phyloP scores from a whole-genome alignment of 2,797 vertebrate species.

The Sebastes oblongus region DNA sequence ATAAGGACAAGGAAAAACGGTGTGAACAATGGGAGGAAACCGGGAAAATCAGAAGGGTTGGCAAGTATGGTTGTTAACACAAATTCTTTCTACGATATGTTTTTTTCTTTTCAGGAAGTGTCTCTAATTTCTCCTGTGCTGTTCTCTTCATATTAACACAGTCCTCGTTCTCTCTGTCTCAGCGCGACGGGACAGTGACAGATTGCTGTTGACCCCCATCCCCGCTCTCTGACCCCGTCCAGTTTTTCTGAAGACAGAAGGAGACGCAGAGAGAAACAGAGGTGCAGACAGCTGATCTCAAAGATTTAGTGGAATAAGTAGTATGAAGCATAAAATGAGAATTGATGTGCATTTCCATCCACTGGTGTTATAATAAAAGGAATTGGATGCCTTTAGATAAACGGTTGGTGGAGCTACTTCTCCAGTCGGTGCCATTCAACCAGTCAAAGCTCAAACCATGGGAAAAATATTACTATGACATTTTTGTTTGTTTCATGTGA shows the following conservation, averaged over 20 bases:
- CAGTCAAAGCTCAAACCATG: neutral
- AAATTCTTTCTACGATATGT: neutral
- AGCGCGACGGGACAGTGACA: conserved; percentile 1
- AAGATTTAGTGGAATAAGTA: neutral
- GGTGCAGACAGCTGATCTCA: neutral
- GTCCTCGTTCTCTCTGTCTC: neutral
- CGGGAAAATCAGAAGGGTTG: too few relatives aligned
- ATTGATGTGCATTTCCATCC: neutral
- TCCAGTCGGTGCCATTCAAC: neutral
- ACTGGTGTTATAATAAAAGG: too few relatives aligned
- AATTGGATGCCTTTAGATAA: neutral
- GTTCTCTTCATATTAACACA: neutral
- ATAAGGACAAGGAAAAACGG: too few relatives aligned
- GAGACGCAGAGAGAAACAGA: neutral
- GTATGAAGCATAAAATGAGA: neutral
- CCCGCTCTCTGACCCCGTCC: conserved; percentile 25
- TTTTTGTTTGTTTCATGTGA: neutral
- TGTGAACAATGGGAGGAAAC: too few relatives aligned
- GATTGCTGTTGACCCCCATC: conserved; percentile 45
- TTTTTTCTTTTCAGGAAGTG: neutral
- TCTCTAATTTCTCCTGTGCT: neutral
- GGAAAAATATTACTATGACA: neutral
- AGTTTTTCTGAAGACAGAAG: neutral
- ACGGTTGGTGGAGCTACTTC: neutral
- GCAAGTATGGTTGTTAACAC: too few relatives aligned